phyloP scores from a whole-genome alignment of 1,140 invertebrate genomes.

The Bombus terrestris region DNA sequence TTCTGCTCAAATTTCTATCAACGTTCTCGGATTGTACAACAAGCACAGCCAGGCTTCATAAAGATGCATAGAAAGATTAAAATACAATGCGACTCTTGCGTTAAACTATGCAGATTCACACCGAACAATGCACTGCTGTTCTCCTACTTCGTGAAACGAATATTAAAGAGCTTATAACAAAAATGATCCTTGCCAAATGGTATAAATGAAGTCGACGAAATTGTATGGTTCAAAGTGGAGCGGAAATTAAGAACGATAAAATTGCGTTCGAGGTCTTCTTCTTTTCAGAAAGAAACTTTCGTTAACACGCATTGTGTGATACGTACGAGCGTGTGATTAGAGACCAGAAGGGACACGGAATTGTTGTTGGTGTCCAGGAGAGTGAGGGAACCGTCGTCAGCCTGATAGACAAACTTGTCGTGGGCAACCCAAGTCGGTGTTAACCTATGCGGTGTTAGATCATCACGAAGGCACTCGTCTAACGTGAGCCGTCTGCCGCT shows the following conservation, averaged over 20 bases:
- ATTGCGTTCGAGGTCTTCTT: no score
- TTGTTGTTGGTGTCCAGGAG: slow-evolving; percentile 90
- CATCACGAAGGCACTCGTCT: slow-evolving; percentile 90
- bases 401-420: slow-evolving; percentile 91
- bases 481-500: slow-evolving; percentile 91
- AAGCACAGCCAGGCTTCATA: neutral
- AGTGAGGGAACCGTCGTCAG: slow-evolving; percentile 90
- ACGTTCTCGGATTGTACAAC: neutral
- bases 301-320: neutral
- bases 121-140: neutral
- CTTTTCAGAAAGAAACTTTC: no score
- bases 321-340: slow-evolving; percentile 92
- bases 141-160: neutral
- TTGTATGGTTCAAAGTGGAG: no score
- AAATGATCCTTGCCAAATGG: neutral
- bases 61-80: slow-evolving; percentile 16
- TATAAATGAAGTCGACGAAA: no score
- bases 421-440: slow-evolving; percentile 90
- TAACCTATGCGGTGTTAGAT: slow-evolving; percentile 88
- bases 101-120: neutral
- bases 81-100: neutral
- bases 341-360: slow-evolving; percentile 89
- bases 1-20: neutral
- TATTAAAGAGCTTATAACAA: neutral
- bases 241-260: no score